Evolutionary conservation across 2,113 vertebrate species (phyloP).

Genomic region (Coracopsis vasa): DNA sequence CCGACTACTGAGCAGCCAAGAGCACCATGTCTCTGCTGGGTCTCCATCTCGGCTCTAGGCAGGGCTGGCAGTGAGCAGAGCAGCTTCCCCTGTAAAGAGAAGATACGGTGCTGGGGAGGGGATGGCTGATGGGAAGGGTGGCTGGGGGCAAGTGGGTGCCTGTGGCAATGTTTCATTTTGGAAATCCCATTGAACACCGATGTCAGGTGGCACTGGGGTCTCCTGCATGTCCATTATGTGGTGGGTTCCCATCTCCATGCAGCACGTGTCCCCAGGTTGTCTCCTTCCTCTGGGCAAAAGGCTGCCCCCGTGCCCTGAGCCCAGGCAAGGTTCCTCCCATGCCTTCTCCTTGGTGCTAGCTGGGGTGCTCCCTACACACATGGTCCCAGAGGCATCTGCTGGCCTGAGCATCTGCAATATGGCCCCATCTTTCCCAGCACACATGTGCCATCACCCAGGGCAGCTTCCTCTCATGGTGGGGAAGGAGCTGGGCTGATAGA

Average conservation of each 20-base stretch:
- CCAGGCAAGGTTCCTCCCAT: not conserved
- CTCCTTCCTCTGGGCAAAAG: not conserved
- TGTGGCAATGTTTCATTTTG: not conserved
- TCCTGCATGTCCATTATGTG: accelerated
- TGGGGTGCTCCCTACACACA: accelerated
- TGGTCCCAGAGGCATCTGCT: not conserved
- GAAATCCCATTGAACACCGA: not conserved
- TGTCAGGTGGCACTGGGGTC: not conserved
- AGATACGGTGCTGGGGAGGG: not conserved
- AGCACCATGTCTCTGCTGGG: not conserved
- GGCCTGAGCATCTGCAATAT: not conserved
- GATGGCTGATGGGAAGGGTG: too few species aligned
- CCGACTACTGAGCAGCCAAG: constrained; percentile 71
- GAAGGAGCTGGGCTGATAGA: not conserved
- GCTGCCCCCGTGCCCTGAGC: not conserved
- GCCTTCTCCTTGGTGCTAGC: not conserved
- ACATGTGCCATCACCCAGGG: accelerated
- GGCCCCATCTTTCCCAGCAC: not conserved
- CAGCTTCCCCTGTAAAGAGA: not conserved
- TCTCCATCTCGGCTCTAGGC: not conserved
- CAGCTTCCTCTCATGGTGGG: not conserved
- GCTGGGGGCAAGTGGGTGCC: not conserved
- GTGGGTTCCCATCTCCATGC: not conserved
- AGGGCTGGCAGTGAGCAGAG: not conserved
- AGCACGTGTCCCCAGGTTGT: not conserved